phyloP scores from a whole-genome alignment of 2,888 invertebrate species.

The Polydrusus tereticollis region DNA sequence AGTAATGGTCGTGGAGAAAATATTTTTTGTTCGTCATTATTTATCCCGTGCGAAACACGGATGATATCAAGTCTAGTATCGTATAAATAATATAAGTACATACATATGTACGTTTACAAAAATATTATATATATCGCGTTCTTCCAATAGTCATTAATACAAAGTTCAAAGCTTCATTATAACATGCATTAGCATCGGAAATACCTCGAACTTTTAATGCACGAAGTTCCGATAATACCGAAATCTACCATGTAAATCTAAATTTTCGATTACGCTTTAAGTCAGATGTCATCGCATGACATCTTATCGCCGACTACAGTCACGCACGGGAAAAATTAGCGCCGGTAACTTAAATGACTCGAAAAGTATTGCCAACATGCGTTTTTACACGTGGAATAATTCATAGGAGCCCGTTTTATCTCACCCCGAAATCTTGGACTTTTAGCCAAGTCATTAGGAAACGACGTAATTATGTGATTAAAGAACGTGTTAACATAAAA shows the following conservation, averaged over 20 bases:
- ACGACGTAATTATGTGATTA: conserved; percentile 64
- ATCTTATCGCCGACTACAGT: conserved; percentile 61
- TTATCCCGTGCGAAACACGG: too few relatives aligned
- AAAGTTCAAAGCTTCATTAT: conserved; percentile 4
- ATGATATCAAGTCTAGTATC: too few relatives aligned
- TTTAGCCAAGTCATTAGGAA: conserved; percentile 60
- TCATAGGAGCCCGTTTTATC: conserved; percentile 58
- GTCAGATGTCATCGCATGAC: conserved; percentile 55
- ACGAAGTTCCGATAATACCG: conserved; percentile 27
- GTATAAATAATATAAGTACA: too few relatives aligned
- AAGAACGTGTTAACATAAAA: conserved; percentile 55
- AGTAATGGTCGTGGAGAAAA: too few relatives aligned
- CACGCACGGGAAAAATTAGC: conserved; percentile 65
- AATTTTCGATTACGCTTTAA: conserved; percentile 53
- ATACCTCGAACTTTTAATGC: conserved; percentile 28
- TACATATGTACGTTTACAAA: neutral
- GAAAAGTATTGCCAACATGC: conserved; percentile 51
- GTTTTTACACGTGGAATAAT: conserved; percentile 66
- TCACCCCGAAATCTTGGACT: conserved; percentile 57
- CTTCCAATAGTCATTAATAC: conserved; percentile 12
- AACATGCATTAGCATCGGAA: conserved; percentile 30
- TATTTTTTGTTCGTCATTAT: too few relatives aligned
- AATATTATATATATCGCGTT: neutral
- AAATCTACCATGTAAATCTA: conserved; percentile 45
- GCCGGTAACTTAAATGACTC: conserved; percentile 49